Conservation (phyloP, 2,797 vertebrate genomes). For the Ceyx erithaca region DNA sequence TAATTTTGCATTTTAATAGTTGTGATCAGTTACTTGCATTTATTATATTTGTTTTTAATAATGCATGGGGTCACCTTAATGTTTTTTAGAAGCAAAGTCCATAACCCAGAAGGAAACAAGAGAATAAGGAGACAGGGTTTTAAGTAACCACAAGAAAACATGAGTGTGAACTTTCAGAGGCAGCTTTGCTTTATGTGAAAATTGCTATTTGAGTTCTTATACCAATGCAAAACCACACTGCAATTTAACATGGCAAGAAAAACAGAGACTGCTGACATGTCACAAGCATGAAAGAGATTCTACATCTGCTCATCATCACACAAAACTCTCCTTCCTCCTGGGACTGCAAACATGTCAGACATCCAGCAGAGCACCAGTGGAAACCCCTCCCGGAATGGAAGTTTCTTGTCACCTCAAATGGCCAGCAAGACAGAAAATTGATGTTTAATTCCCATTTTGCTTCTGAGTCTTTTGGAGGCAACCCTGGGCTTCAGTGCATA, state of each 20-base stretch:
- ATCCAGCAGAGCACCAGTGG: background rate
- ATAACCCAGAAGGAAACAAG: background rate
- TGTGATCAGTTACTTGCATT: background rate
- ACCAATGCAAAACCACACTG: background rate
- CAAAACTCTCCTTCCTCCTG: background rate
- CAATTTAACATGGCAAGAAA: background rate
- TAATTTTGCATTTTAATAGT: background rate
- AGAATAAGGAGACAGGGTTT: background rate
- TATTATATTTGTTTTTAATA: background rate
- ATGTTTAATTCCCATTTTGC: background rate
- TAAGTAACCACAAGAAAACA: background rate
- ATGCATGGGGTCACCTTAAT: background rate
- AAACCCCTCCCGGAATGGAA: background rate
- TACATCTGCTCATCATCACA: background rate
- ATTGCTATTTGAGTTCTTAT: background rate
- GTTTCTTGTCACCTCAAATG: background rate
- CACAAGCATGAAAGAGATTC: background rate
- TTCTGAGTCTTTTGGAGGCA: background rate
- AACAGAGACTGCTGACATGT: background rate
- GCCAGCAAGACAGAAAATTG: background rate
- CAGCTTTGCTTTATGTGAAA: background rate
- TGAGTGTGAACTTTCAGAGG: background rate
- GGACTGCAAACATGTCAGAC: background rate
- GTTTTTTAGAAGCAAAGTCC: background rate
- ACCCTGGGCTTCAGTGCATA: background rate